These are phyloP conservation scores for Palythoa heliodiscus DNA, from an alignment of 92 coral and sea anemone species.

Conservation along the genomic window DNA sequence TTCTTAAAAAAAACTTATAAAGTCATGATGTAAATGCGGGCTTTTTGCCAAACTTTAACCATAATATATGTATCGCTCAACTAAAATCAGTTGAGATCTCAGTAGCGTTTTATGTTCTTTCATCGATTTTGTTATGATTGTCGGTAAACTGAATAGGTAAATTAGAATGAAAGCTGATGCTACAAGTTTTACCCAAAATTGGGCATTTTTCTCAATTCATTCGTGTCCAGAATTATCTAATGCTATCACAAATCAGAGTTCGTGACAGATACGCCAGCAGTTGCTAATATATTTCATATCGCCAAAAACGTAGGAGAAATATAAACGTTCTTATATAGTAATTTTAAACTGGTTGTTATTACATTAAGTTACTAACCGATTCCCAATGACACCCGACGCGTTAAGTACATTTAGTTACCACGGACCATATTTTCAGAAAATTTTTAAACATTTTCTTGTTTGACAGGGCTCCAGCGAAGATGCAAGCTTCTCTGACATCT, in stretches of 20 bases:
- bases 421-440: slow-evolving; percentile 21
- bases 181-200: neutral
- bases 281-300: neutral
- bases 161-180: neutral
- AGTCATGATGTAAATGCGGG: neutral
- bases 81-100: neutral
- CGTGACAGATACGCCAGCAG: neutral
- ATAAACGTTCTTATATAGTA: neutral
- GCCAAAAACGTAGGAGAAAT: neutral
- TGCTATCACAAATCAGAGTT: neutral
- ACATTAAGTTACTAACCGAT: neutral
- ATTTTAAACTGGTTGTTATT: neutral
- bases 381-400: neutral
- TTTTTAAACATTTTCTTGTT: neutral
- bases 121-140: neutral
- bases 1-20: neutral
- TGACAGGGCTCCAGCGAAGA: slow-evolving; percentile 85
- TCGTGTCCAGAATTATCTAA: neutral
- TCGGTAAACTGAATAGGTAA: neutral
- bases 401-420: neutral
- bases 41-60: neutral
- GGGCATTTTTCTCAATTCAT: neutral
- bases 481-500: slow-evolving; percentile 65
- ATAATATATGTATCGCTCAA: no score
- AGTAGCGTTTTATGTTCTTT: neutral